These are phyloP conservation scores for Grapholita molesta DNA, from an alignment of 1,140 invertebrate species.

Conservation along the genomic window DNA sequence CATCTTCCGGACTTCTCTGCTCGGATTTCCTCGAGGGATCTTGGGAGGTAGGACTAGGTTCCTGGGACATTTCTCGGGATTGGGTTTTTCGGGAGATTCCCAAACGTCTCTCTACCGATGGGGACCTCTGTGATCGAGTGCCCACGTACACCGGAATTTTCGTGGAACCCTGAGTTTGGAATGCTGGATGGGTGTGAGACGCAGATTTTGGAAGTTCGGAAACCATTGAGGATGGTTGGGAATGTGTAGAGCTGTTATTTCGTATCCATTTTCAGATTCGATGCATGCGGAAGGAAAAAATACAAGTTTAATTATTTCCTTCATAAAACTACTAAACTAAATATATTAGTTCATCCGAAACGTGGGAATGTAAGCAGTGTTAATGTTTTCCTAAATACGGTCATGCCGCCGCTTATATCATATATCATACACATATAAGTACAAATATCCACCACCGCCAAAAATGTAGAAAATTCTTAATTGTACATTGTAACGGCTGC, in stretches of 20 bases:
- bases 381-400: not conserved
- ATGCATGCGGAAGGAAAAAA: conserved; percentile 70
- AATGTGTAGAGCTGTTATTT: conserved; percentile 72
- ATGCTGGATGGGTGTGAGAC: conserved; percentile 72
- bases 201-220: conserved; percentile 67
- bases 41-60: conserved; percentile 67
- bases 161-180: conserved; percentile 69
- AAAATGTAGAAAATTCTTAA: not conserved
- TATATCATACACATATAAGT: not conserved
- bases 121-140: conserved; percentile 56
- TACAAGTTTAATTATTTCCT: conserved; percentile 34
- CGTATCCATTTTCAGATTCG: conserved; percentile 57
- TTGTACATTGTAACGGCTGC: not conserved
- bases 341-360: conserved; percentile 4
- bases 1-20: conserved; percentile 76
- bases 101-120: conserved; percentile 54
- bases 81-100: conserved; percentile 54
- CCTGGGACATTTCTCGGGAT: conserved; percentile 63
- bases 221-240: conserved; percentile 75
- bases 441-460: not conserved
- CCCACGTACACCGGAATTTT: conserved; percentile 74
- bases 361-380: not conserved
- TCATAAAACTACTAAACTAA: not conserved
- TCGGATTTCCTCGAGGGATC: conserved; percentile 66
- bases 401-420: not conserved